A percentile compares a stretch with the other conserved stretches of the same genome.
These are phyloP conservation scores for Pygmarrhopalites habei DNA, from an alignment of 1,140 invertebrate species.

Conservation along the genomic window DNA sequence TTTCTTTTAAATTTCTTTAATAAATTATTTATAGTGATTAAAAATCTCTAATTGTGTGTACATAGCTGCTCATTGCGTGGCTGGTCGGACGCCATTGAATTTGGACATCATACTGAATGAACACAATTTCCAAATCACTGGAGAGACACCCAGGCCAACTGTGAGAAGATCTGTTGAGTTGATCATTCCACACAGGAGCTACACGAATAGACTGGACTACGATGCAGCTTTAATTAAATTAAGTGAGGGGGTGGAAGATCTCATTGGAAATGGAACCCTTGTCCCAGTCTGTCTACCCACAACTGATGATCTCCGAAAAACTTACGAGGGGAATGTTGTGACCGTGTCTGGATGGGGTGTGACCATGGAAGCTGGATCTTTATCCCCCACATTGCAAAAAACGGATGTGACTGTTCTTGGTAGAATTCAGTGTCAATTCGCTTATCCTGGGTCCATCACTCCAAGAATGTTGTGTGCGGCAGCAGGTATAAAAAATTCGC, in stretches of 20 bases:
- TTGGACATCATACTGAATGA: slow-evolving; percentile 33
- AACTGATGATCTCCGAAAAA: background rate
- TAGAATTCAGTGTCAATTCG: slow-evolving; percentile 15
- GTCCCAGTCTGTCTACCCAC: slow-evolving; percentile 32
- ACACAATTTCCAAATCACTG: background rate
- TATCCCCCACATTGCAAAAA: slow-evolving; percentile 21
- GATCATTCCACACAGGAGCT: slow-evolving; percentile 28
- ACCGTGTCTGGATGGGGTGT: slow-evolving; percentile 35
- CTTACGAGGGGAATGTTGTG: slow-evolving; percentile 10
- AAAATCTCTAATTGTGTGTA: too few relatives aligned
- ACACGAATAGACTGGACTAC: slow-evolving; percentile 39
- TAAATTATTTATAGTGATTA: too few relatives aligned
- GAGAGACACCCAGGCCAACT: background rate
- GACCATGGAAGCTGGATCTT: slow-evolving; percentile 20
- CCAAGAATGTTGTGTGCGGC: slow-evolving; percentile 33
- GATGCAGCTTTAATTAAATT: slow-evolving; percentile 42
- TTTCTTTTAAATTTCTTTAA: too few relatives aligned
- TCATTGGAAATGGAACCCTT: background rate
- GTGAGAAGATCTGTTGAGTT: slow-evolving; percentile 15
- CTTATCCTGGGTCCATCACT: slow-evolving; percentile 27
- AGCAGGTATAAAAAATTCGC: slow-evolving; percentile 23
- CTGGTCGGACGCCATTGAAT: slow-evolving; percentile 30
- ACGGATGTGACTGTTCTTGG: slow-evolving; percentile 27
- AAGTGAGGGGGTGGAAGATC: slow-evolving; percentile 13
- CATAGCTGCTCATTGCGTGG: slow-evolving; percentile 35